Base-by-base conservation (phyloP, 2,797 vertebrate species). In the Scleropages formosus region DNA sequence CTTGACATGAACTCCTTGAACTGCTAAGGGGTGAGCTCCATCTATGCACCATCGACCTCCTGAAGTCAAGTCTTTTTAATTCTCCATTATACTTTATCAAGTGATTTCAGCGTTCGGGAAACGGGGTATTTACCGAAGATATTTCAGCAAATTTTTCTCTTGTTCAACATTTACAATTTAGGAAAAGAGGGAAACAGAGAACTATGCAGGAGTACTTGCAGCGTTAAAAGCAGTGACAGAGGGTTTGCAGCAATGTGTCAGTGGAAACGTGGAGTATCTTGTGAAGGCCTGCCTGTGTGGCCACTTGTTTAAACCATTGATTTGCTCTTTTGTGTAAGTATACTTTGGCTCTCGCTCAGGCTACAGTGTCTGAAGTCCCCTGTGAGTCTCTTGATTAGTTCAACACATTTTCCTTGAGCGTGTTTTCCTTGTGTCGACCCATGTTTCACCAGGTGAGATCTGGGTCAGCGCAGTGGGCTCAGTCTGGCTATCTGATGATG, bases 1-100 rank as follows among this genome's bases (percentile, higher is more conserved):
- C 61, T 24, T 72, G 67, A 65, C 60, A 58, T 65, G 22, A 75
- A 60, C 20, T 59, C 60, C 47, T n/a, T 39, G 26, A 53, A 46
- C 16, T 39, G 59, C 60, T 53, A 4, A 15, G 68, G 75, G 26
- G 49, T 64, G 68, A 0, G 12, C 22, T 59, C 26, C 27, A n/a
- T 62, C 12, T 47, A 77, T 47, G 47, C 22, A 22, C 27, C 60
- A 53, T 58, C 51, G 44, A 64, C 51, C 39, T 74, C 46, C 61
- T 64, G 44, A 61, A 60, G 20, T 12, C 59, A 59, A 68, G 49
- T 1, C 65, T 18, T 53, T 31, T 47, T 75, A 64, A 64, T 31
- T 24, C 65, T 60, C 44, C 31, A n/a, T 63, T 66, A 67, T 26
- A 69, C 31, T 61, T 68, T 39, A 39, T 60, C 9, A 18, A 15